Evolutionary conservation across 2,888 invertebrate genomes (phyloP).

Genomic region (Mylabris sibirica): DNA sequence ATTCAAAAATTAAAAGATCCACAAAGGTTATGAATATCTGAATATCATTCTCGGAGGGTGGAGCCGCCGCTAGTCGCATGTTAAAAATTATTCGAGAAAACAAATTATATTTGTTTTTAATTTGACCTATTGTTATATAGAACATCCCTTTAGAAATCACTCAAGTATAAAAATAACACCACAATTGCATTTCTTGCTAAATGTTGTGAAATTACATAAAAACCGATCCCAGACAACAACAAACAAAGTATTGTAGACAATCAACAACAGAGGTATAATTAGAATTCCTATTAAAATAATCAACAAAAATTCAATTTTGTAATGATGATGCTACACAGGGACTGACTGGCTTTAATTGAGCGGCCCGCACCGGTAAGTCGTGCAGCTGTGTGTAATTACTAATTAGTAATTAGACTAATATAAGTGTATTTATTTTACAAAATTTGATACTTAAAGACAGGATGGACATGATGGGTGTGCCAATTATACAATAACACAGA

Average conservation of each 20-base stretch:
- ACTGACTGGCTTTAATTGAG: too few relatives aligned
- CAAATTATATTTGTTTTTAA: neutral
- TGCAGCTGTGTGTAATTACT: too few relatives aligned
- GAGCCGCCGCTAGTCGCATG: neutral
- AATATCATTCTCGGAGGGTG: slow-evolving; percentile 26
- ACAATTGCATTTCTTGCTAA: slow-evolving; percentile 19
- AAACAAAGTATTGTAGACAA: slow-evolving; percentile 20
- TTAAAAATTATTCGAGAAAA: neutral
- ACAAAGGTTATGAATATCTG: slow-evolving; percentile 20
- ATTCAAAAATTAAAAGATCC: slow-evolving; percentile 35
- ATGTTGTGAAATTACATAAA: slow-evolving; percentile 15
- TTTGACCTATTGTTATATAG: neutral
- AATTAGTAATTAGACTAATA: too few relatives aligned
- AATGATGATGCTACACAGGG: too few relatives aligned
- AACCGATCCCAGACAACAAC: slow-evolving; percentile 17
- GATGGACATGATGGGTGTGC: too few relatives aligned
- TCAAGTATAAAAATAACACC: slow-evolving; percentile 22
- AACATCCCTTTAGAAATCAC: neutral
- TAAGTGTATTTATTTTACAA: too few relatives aligned
- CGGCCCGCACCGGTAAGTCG: too few relatives aligned
- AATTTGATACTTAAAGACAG: too few relatives aligned
- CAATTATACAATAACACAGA: too few relatives aligned
- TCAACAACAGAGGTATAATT: neutral
- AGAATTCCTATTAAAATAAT: slow-evolving; percentile 8
- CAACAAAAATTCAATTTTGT: neutral